Evolutionary conservation across 2,888 invertebrate species (phyloP).

Genomic region (Eilema sororculum): DNA sequence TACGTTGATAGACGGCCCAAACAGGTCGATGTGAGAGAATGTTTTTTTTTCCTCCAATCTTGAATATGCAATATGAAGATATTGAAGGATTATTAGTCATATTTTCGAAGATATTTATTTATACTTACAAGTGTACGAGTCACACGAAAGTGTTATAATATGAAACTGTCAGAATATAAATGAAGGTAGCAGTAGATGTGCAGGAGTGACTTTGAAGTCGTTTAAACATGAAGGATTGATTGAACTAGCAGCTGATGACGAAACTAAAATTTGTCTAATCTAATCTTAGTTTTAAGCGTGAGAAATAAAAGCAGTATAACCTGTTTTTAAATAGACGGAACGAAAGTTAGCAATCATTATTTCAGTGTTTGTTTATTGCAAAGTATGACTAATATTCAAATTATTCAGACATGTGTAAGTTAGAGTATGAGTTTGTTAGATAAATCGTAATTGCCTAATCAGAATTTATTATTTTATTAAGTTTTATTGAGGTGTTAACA

Average conservation of each 20-base stretch:
- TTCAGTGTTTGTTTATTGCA: slow-evolving; percentile 17
- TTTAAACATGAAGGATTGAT: slow-evolving; percentile 22
- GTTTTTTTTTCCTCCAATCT: slow-evolving; percentile 70
- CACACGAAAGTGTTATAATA: slow-evolving; percentile 65
- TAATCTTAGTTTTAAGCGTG: slow-evolving; percentile 16
- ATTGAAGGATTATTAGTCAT: slow-evolving; percentile 83
- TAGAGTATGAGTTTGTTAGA: background rate
- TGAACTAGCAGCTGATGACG: slow-evolving; percentile 10
- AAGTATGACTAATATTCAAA: slow-evolving; percentile 3
- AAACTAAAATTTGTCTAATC: slow-evolving; percentile 16
- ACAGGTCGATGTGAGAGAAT: slow-evolving; percentile 72
- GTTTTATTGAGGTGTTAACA: background rate
- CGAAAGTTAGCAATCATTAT: slow-evolving; percentile 14
- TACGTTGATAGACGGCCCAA: slow-evolving; percentile 83
- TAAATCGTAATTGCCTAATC: background rate
- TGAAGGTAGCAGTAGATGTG: slow-evolving; percentile 43
- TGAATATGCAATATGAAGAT: slow-evolving; percentile 81
- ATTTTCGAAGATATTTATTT: slow-evolving; percentile 66
- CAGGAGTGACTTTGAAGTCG: slow-evolving; percentile 35
- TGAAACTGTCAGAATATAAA: slow-evolving; percentile 61
- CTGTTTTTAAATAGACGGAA: slow-evolving; percentile 9
- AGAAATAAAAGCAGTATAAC: slow-evolving; percentile 19
- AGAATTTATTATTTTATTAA: background rate
- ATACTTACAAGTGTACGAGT: slow-evolving; percentile 61
- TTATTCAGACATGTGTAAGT: background rate